Evolutionary conservation across 1,140 invertebrate species (phyloP).

Genomic region (Scaptodrosophila lebanonensis): DNA sequence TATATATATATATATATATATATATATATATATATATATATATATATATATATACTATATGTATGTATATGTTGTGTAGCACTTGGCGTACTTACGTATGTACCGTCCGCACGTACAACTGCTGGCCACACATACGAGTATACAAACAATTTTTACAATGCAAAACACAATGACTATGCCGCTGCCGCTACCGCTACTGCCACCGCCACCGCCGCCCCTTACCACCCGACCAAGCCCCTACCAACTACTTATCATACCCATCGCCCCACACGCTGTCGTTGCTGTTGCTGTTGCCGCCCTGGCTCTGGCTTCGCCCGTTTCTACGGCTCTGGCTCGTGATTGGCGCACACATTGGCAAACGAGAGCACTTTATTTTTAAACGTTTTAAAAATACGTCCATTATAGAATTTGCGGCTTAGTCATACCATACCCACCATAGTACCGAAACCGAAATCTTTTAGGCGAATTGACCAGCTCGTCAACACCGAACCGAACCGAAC

Average conservation of each 20-base stretch:
- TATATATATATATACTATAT: too few species aligned
- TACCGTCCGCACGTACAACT: too few species aligned
- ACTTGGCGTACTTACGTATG: neutral
- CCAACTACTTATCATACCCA: too few species aligned
- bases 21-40: too few species aligned
- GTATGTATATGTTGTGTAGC: too few species aligned
- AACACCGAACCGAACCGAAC: too few species aligned
- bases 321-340: constrained; percentile 48
- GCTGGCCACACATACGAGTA: neutral
- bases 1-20: neutral
- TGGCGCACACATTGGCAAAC: constrained; percentile 72
- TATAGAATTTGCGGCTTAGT: constrained; percentile 70
- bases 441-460: constrained; percentile 22
- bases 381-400: constrained; percentile 69
- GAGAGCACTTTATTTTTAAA: constrained; percentile 75
- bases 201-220: neutral
- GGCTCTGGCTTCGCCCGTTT: neutral
- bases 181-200: constrained; percentile 1
- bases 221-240: constrained; percentile 3
- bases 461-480: too few species aligned
- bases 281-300: neutral
- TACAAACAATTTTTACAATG: too few species aligned
- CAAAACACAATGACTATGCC: constrained; percentile 6
- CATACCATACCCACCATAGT: constrained; percentile 44
- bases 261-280: too few species aligned